phyloP scores from a whole-genome alignment of 2,797 vertebrate genomes.

The Coregonus sp. region DNA sequence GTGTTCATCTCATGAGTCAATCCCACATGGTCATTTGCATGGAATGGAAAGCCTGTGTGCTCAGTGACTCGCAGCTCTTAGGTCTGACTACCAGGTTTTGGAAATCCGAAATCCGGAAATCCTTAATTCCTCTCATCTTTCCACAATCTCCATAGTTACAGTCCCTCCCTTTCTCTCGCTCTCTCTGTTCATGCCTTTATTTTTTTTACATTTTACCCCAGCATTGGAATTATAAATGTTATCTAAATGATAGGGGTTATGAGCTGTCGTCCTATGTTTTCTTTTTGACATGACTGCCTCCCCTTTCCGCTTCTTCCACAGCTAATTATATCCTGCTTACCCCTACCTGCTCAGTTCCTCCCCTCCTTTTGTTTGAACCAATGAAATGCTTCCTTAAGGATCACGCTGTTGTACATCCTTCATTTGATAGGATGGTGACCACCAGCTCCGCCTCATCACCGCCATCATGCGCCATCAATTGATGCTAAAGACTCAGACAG shows the following conservation, averaged over 20 bases:
- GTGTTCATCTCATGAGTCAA: not conserved
- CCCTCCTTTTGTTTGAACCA: not conserved
- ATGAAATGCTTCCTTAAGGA: slow-evolving; percentile 6
- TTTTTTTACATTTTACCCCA: too few species aligned
- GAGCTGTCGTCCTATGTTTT: not conserved
- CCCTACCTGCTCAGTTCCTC: not conserved
- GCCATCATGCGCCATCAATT: slow-evolving; percentile 92
- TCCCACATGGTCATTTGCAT: not conserved
- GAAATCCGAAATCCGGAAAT: too few species aligned
- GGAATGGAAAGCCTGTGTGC: not conserved
- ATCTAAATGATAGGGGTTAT: too few species aligned
- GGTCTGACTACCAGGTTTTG: not conserved
- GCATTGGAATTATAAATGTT: too few species aligned
- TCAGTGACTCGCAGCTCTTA: too few species aligned
- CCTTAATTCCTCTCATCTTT: too few species aligned
- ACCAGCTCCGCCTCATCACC: slow-evolving; percentile 88
- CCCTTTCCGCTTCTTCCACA: not conserved
- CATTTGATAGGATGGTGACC: slow-evolving; percentile 84
- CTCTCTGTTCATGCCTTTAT: too few species aligned
- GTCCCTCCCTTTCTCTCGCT: not conserved
- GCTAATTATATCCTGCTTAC: not conserved
- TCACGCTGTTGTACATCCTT: slow-evolving; percentile 7
- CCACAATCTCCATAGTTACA: not conserved
- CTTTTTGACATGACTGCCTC: not conserved
- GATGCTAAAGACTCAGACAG: slow-evolving; percentile 87